These are phyloP conservation scores for Noctua janthina DNA, from an alignment of 2,888 invertebrate species.

Conservation along the genomic window DNA sequence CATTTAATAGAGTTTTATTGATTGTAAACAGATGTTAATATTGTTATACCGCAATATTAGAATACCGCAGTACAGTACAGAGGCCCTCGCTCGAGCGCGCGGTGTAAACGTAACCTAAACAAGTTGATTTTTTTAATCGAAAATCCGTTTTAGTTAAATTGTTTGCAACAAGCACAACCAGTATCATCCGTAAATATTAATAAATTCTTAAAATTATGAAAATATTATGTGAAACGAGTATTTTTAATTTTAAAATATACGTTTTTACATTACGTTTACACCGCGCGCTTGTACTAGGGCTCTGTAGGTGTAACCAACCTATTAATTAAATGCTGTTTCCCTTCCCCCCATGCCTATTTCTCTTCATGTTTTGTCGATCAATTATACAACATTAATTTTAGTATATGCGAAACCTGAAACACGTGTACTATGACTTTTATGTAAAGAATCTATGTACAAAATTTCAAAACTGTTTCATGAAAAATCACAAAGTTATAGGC, in stretches of 20 bases:
- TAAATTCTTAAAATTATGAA: no score
- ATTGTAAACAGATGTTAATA: slow-evolving; percentile 11
- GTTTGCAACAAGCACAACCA: neutral
- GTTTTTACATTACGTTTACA: neutral
- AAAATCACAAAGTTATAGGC: no score
- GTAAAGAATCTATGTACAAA: no score
- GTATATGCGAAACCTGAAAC: no score
- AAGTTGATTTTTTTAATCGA: neutral
- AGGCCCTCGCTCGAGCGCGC: neutral
- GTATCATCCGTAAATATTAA: neutral
- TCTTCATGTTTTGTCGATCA: slow-evolving; percentile 16
- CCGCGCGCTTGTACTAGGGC: neutral
- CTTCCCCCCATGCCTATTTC: slow-evolving; percentile 4
- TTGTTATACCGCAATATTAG: neutral
- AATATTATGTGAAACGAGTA: no score
- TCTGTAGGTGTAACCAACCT: neutral
- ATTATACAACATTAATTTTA: slow-evolving; percentile 8
- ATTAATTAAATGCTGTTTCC: slow-evolving; percentile 20
- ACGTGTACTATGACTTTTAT: no score
- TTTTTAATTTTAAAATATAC: neutral
- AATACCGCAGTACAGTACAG: neutral
- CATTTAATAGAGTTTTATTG: neutral
- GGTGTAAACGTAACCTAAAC: neutral
- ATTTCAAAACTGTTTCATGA: no score
- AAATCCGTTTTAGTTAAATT: neutral